Evolutionary conservation across 1,140 invertebrate genomes (phyloP).

Genomic region (Cephus cinctus): DNA sequence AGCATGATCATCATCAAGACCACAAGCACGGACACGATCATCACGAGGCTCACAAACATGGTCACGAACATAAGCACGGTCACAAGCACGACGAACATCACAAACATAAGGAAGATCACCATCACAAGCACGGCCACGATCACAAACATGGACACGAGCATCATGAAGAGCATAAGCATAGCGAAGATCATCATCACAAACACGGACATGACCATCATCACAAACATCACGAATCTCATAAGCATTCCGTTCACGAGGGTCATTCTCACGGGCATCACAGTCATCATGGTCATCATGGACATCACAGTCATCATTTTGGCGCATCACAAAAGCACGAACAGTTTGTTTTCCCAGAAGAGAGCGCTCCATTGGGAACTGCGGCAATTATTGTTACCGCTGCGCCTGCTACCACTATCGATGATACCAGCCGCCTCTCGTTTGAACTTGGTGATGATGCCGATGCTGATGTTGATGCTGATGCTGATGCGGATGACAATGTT

Average conservation of each 20-base stretch:
- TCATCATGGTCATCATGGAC: slow-evolving; percentile 13
- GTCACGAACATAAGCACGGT: slow-evolving; percentile 33
- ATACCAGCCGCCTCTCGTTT: no score
- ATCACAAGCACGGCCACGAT: slow-evolving; percentile 33
- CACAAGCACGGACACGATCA: slow-evolving; percentile 39
- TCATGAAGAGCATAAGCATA: slow-evolving; percentile 34
- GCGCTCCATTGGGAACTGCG: slow-evolving; percentile 8
- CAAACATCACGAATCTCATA: slow-evolving; percentile 26
- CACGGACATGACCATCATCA: slow-evolving; percentile 27
- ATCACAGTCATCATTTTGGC: slow-evolving; percentile 30
- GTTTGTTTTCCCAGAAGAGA: slow-evolving; percentile 35
- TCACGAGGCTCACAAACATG: slow-evolving; percentile 27
- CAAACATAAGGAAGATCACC: slow-evolving; percentile 35
- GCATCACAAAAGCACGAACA: slow-evolving; percentile 36
- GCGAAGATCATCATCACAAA: slow-evolving; percentile 31
- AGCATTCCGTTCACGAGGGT: slow-evolving; percentile 11
- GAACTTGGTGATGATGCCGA: no score
- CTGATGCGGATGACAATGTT: no score
- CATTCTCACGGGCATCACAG: slow-evolving; percentile 17
- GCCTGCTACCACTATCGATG: no score
- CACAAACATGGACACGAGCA: slow-evolving; percentile 38
- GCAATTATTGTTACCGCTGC: no score
- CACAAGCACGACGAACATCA: slow-evolving; percentile 38
- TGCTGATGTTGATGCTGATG: no score
- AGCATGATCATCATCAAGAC: slow-evolving; percentile 35